Base-by-base conservation (phyloP, 1,140 invertebrate species). In the Heliconius hermathena region DNA sequence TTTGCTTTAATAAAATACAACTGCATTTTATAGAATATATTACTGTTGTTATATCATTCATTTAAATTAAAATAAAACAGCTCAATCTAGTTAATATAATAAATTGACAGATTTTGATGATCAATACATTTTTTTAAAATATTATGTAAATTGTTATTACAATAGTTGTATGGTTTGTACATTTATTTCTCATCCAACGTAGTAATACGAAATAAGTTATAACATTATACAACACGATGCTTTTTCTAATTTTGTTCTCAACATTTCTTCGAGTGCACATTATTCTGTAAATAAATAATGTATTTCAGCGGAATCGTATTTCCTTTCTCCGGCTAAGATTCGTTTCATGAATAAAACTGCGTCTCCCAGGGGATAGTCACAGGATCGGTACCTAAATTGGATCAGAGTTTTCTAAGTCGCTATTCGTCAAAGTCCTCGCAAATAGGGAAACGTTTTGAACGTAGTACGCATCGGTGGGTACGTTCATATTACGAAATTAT, bases 331-430 rank as follows among this genome's bases (percentile, higher is more conserved):
- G 22, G 78, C 85, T 86, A 85, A 88, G 85, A 88, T 90, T 87
- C 82, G 81, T 87, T 88, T 82, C 83, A 84, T 87, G 89, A 89
- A 89, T 89, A 89, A 90, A 87, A 87, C 84, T 84, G 83, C 75
- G 71, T 85, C 73, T 88, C 89, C 82, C 89, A 46, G 8, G 89
- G 86, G 89, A 87, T 87, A 87, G 82, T 86, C 87, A 88, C 87
- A 83, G 89, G 86, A 87, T 89, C 84, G 84, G 83, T 73, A 83
- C 77, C 84, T 89, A 91, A 91, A 91, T 91, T 90, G 88, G 88
- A 91, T 90, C 85, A 75, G 85, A 90, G 87, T 87, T 85, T 87
- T 85, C 83, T 87, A 84, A 85, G 87, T 85, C 76, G 78, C 84
- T 83, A 89, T 89, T 86, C 85, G 84, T 88, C 84, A 85, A 83